Conservation (phyloP, 2,113 vertebrate species). For the Rhipidura dahli region DNA sequence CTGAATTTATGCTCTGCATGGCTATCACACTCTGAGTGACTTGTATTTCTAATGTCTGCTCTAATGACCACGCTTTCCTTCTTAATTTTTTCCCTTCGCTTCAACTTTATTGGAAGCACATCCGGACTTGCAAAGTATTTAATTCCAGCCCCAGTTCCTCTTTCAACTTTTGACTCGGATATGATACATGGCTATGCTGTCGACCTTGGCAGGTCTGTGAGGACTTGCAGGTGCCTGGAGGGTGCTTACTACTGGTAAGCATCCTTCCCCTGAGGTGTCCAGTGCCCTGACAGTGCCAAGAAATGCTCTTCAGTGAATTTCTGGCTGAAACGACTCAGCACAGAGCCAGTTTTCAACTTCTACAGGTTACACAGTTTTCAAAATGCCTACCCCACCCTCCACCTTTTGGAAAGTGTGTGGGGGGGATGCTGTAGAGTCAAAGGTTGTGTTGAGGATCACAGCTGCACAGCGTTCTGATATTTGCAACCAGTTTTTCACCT, state of each 20-base stretch:
- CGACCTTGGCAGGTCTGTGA: not conserved
- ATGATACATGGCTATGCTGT: not conserved
- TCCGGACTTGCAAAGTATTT: not conserved
- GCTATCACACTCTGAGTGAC: not conserved
- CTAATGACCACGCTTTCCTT: not conserved
- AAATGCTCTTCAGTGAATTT: not conserved
- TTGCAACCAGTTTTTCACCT: not conserved
- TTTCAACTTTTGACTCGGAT: not conserved
- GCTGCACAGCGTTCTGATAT: not conserved
- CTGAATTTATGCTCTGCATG: not conserved
- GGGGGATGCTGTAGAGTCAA: not conserved
- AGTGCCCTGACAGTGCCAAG: not conserved
- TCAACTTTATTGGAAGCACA: not conserved
- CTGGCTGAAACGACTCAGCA: not conserved
- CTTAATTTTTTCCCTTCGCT: not conserved
- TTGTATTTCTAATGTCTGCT: not conserved
- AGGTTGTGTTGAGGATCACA: not conserved
- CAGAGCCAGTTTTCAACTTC: not conserved
- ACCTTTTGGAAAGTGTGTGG: not conserved
- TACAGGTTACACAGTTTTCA: not conserved
- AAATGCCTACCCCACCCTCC: not conserved
- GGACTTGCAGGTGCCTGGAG: not conserved
- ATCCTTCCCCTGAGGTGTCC: not conserved
- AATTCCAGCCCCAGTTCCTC: not conserved
- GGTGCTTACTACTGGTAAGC: not conserved